Conservation (phyloP, 2,113 vertebrate genomes). For the Scophthalmus maximus region DNA sequence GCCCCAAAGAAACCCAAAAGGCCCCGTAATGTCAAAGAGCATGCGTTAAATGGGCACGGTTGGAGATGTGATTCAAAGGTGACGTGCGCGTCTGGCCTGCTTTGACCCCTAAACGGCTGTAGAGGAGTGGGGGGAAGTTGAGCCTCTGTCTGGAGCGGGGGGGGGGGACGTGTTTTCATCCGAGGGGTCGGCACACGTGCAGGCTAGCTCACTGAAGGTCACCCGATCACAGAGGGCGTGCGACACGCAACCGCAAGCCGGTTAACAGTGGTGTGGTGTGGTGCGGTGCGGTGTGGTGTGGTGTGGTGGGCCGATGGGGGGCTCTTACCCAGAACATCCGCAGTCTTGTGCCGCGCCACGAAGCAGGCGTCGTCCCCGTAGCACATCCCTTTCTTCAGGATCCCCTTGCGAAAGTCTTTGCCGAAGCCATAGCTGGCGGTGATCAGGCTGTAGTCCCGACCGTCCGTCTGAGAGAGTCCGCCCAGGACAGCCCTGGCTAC, state of each 20-base stretch:
- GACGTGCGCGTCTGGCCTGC: too few species aligned
- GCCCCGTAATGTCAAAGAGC: background rate
- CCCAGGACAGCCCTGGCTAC: slow-evolving; percentile 98
- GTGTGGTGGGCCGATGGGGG: background rate
- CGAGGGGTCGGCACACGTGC: slow-evolving; percentile 65
- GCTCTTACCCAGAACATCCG: slow-evolving; percentile 94
- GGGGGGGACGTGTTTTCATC: slow-evolving; percentile 67
- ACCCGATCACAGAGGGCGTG: slow-evolving; percentile 15
- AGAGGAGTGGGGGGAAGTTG: background rate
- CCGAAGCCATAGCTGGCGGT: slow-evolving; percentile 97
- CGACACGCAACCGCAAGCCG: too few species aligned
- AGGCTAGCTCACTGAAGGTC: slow-evolving; percentile 71
- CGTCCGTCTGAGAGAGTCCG: slow-evolving; percentile 95
- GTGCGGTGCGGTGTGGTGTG: background rate
- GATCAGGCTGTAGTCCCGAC: slow-evolving; percentile 94
- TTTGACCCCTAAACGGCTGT: rapidly evolving
- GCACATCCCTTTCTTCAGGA: slow-evolving; percentile 98
- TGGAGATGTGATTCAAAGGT: too few species aligned
- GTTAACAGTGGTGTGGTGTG: too few species aligned
- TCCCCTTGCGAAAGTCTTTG: slow-evolving; percentile 99
- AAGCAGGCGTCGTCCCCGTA: slow-evolving; percentile 99
- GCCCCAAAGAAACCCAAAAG: background rate
- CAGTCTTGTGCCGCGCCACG: slow-evolving; percentile 90
- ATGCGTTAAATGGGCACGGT: rapidly evolving
- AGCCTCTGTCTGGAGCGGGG: background rate